Evolutionary conservation across 2,797 vertebrate genomes (phyloP).

Genomic region (Allenopithecus nigroviridis): DNA sequence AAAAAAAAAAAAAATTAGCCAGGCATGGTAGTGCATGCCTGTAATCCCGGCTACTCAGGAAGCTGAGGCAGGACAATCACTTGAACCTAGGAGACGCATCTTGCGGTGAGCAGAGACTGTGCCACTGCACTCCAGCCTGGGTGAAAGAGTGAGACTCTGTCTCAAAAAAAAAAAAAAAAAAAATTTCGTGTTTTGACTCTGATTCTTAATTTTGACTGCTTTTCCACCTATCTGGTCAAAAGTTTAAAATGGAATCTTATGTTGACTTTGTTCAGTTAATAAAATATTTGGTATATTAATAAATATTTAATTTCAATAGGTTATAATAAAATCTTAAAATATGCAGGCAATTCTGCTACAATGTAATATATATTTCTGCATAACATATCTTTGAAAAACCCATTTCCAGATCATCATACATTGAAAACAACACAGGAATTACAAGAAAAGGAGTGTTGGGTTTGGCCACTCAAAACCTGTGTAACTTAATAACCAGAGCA

Average conservation of each 20-base stretch:
- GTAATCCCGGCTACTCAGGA: background rate
- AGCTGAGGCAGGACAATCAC: background rate
- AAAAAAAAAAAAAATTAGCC: too few relatives aligned
- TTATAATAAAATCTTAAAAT: conserved; percentile 33
- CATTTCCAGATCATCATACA: background rate
- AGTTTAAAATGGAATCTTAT: conserved; percentile 9
- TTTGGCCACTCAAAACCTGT: background rate
- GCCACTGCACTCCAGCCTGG: background rate
- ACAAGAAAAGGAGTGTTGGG: background rate
- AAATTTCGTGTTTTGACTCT: background rate
- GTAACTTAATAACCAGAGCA: conserved; percentile 30
- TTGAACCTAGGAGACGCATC: background rate
- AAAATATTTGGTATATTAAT: conserved; percentile 26
- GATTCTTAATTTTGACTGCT: conserved; percentile 34
- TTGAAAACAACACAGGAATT: background rate
- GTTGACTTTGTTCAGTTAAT: conserved; percentile 38
- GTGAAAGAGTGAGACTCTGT: too few relatives aligned
- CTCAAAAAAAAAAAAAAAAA: background rate
- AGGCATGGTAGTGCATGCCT: background rate
- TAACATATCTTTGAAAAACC: background rate
- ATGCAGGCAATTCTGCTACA: background rate
- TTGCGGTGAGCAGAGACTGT: background rate
- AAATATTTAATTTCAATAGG: conserved; percentile 14
- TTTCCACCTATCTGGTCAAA: conserved; percentile 18
- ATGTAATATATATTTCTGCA: background rate